These are phyloP conservation scores for Argyresthia goedartella DNA, from an alignment of 2,888 invertebrate genomes.

Conservation along the genomic window DNA sequence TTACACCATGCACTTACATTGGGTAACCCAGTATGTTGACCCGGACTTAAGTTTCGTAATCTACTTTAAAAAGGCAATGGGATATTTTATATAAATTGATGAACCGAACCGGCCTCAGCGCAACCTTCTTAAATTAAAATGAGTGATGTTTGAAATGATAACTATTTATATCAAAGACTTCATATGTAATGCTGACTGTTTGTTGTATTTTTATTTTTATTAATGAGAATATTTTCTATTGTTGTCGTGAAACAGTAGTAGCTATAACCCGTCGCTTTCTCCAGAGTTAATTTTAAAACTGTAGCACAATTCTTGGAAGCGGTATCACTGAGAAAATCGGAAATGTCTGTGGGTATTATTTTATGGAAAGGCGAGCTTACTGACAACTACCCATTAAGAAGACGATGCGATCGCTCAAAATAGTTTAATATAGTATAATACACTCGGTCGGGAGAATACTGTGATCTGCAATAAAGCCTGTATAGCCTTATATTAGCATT, in stretches of 20 bases:
- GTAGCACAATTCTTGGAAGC: not conserved
- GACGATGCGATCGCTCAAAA: not conserved
- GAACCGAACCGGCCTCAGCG: constrained; percentile 25
- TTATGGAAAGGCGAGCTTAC: not conserved
- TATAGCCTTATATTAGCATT: not conserved
- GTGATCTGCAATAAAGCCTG: not conserved
- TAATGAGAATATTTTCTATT: not conserved
- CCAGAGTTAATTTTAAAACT: too few species aligned
- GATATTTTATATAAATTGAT: constrained; percentile 49
- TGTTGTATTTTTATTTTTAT: not conserved
- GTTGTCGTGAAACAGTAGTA: not conserved
- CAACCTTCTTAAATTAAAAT: constrained; percentile 41
- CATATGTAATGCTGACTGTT: not conserved
- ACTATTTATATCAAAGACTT: constrained; percentile 36
- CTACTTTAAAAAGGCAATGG: constrained; percentile 41
- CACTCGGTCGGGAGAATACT: too few species aligned
- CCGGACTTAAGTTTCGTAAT: constrained; percentile 30
- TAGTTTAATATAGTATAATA: not conserved
- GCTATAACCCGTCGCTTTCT: too few species aligned
- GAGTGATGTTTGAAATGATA: constrained; percentile 39
- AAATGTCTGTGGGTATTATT: not conserved
- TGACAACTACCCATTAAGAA: not conserved
- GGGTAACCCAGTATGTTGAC: constrained; percentile 35
- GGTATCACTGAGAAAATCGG: not conserved
- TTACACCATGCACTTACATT: constrained; percentile 36